Base-by-base conservation (phyloP, 1,140 invertebrate species). In the Panonychus citri region DNA sequence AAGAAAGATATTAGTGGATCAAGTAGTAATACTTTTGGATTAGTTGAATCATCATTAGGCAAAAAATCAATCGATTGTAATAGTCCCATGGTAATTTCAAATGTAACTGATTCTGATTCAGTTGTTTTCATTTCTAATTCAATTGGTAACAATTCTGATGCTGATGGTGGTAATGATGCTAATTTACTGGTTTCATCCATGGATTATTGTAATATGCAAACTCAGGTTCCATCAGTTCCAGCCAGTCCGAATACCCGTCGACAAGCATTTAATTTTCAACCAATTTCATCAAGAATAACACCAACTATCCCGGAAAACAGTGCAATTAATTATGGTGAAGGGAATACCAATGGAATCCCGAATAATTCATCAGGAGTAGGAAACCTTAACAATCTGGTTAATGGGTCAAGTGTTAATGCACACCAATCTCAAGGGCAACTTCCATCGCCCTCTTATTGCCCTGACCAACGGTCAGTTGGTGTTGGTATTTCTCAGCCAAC, bases 191-290 rank as follows among this genome's bases (percentile, higher is more conserved):
- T 46, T 8, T 46, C 43, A 15, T 46, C 43, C 15, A 46, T 24
- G 5, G 26, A 46, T 46, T 46, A 4, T 46, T 21, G n/a, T 19
- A 46, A 56, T 19, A 30, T 43, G n/a, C 50, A 57, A n/a, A 59
- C 59, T 42, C 59, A 63, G 54, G 30, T 60, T 43, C 61, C 66
- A 26, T 64, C 67, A 19, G 70, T 74, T 19, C 75, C 75, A 8
- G 74, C 74, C 61, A 74, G 77, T 68, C 75, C 76, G 2, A 77
- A 76, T 62, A 75, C 75, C 13, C 72, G 82, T 61, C 73, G 80
- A 42, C 78, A 81, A 63, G 80, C 81, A 64, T 86, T 84, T 66
- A 83, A 79, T 67, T 88, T 88, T 64, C 80, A 80, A 7, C 82
- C 82, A 0, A 85, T 85, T 62, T 83, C 81, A 26, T 81, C 82